Base-by-base conservation (phyloP, 1,140 invertebrate species). In the Drosophila miranda region DNA sequence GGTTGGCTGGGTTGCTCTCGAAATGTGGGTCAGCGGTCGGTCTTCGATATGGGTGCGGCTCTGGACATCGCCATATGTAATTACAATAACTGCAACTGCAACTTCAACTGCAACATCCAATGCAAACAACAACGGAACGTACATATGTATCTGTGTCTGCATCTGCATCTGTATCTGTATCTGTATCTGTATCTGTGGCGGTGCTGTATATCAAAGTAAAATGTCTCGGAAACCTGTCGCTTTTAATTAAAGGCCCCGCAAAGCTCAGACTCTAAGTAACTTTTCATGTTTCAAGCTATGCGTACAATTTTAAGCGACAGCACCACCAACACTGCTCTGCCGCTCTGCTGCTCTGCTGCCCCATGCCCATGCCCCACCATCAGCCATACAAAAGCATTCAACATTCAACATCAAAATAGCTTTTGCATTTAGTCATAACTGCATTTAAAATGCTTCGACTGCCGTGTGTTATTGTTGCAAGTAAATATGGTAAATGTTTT, bases 361-460 rank as follows among this genome's bases (percentile, higher is more conserved):
- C 23, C 23, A 26, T 26, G 23, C 23, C 23, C 68, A 52, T 61
- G 42, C 61, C 59, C 16, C 50, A 66, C 30, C 45, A 56, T 34
- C 55, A 66, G 30, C 21, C 45, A 14, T 1, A 26, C 28, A 28
- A 11, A 42, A 26, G 26, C 34, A 73, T 61, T 56, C 48, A 81
- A 50, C 53, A 62, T 19, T 19, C 19, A 46, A 84, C 86, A 84
- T 54, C 48, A 46, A 84, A 84, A 84, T 86, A 86, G 61, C 82
- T 86, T 77, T 81, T 48, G 82, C 77, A 86, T 86, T 86, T 77
- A 86, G 81, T 86, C 81, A 86, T 86, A 86, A 86, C 82, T 81
- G 82, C 81, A 86, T 86, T 87, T 81, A 81, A 86, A 87, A 64
- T 56, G 62, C 11, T 53, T 57, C 61, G 45, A 19, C 34, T 34